These are phyloP conservation scores for Eudemis profundana DNA, from an alignment of 2,888 invertebrate species.

Conservation along the genomic window DNA sequence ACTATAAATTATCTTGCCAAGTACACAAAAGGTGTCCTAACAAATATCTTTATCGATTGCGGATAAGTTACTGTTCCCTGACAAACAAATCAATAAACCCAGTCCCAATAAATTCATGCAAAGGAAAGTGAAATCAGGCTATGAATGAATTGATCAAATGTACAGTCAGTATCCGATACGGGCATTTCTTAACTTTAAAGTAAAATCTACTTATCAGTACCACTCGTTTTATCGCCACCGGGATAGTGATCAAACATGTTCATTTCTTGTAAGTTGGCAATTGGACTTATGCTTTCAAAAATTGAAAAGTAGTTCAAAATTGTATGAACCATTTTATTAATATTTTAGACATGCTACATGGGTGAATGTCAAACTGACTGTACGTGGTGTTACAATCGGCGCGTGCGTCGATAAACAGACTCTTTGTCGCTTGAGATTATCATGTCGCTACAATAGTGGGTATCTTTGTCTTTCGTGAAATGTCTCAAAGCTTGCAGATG, in stretches of 20 bases:
- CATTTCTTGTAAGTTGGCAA: too few relatives aligned
- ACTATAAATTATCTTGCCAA: neutral
- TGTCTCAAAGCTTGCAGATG: neutral
- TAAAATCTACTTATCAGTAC: neutral
- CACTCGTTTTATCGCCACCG: too few relatives aligned
- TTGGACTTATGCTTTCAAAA: too few relatives aligned
- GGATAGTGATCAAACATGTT: too few relatives aligned
- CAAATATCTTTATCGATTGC: constrained; percentile 22
- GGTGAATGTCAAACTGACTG: constrained; percentile 31
- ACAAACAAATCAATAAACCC: constrained; percentile 18
- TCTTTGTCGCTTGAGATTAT: constrained; percentile 46
- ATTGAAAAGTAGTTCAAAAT: too few relatives aligned
- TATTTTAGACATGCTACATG: neutral
- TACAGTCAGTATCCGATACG: neutral
- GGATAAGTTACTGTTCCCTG: constrained; percentile 20
- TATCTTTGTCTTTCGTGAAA: constrained; percentile 11
- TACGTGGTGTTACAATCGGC: constrained; percentile 41
- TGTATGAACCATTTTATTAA: neutral
- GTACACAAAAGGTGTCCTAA: constrained; percentile 14
- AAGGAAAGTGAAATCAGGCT: constrained; percentile 16
- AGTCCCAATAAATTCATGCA: constrained; percentile 6
- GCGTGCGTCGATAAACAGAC: constrained; percentile 21
- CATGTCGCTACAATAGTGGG: constrained; percentile 20
- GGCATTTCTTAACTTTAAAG: neutral
- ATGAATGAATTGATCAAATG: constrained; percentile 4